Evolutionary conservation across 2,113 vertebrate genomes (phyloP).

Genomic region (Peucedramus taeniatus): DNA sequence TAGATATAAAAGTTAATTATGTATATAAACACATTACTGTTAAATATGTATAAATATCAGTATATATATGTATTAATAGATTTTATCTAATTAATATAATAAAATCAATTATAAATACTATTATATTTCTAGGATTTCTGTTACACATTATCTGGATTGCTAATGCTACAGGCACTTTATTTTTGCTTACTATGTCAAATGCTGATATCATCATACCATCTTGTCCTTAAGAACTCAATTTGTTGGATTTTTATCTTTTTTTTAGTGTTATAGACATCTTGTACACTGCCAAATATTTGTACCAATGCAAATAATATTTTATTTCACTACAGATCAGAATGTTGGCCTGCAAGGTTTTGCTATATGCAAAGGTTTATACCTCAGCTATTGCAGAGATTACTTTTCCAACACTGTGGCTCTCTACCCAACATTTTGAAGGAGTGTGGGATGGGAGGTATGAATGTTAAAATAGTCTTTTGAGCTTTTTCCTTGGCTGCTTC

Average conservation of each 20-base stretch:
- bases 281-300: background rate
- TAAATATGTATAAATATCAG: background rate
- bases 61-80: background rate
- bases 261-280: background rate
- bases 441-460: background rate
- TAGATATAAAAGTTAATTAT: background rate
- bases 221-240: background rate
- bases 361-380: background rate
- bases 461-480: background rate
- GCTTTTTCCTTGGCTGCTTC: background rate
- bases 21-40: background rate
- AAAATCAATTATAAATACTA: background rate
- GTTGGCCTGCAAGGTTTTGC: background rate
- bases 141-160: background rate
- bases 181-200: background rate
- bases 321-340: background rate
- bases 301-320: background rate
- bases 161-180: background rate
- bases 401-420: background rate
- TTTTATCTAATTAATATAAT: background rate
- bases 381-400: background rate
- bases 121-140: background rate
- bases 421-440: background rate
- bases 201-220: background rate
- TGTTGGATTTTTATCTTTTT: background rate